A percentile compares a stretch with the other conserved stretches of the same genome.
Conservation (phyloP, 1,140 invertebrate genomes). For the Cherax quadricarinatus region DNA sequence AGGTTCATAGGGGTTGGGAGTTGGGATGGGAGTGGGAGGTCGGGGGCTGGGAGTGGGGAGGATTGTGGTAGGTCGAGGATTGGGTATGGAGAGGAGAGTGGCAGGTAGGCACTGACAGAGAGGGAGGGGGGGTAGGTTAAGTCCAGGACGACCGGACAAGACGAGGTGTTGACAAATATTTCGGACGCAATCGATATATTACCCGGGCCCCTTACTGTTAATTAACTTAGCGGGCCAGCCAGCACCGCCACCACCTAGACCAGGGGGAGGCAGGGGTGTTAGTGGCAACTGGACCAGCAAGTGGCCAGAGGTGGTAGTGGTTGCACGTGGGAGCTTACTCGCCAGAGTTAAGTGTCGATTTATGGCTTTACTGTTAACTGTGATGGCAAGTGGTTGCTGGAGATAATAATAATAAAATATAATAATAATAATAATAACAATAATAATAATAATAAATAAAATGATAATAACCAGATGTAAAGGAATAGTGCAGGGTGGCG, state of each 20-base stretch:
- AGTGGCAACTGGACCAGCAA: background rate
- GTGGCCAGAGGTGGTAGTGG: background rate
- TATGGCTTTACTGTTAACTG: background rate
- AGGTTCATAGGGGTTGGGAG: slow-evolving; percentile 62
- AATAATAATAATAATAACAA: too few relatives aligned
- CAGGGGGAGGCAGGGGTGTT: background rate
- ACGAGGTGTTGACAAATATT: slow-evolving; percentile 72
- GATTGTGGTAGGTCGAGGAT: too few relatives aligned
- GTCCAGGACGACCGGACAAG: background rate
- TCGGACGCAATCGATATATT: slow-evolving; percentile 65
- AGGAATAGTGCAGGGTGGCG: too few relatives aligned
- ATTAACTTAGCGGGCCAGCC: slow-evolving; percentile 19
- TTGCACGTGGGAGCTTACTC: background rate
- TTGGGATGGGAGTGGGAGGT: background rate
- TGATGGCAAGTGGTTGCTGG: background rate
- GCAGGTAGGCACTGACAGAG: too few relatives aligned
- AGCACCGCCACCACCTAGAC: background rate
- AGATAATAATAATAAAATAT: background rate
- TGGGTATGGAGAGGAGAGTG: too few relatives aligned
- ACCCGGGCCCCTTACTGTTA: slow-evolving; percentile 33
- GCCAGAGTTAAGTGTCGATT: background rate
- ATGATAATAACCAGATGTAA: too few relatives aligned
- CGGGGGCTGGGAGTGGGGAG: slow-evolving; percentile 18
- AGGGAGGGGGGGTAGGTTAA: background rate
- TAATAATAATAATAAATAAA: too few relatives aligned